Base-by-base conservation (phyloP, 1,140 invertebrate genomes). In the Drosophila kikkawai region DNA sequence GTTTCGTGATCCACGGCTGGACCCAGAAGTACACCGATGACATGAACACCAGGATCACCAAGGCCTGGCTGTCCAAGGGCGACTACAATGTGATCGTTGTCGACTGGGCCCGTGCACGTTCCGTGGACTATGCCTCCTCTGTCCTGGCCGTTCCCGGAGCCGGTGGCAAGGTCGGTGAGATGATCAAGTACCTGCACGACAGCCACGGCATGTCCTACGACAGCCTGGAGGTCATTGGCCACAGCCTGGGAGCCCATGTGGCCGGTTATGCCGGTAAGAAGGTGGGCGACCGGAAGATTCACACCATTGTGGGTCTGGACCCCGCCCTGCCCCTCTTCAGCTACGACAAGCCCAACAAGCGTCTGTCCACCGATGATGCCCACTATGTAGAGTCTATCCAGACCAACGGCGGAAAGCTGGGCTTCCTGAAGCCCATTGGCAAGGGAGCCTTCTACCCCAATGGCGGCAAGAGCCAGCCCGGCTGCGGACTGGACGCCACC, bases 1-100 rank as follows among this genome's bases (percentile, higher is more conserved):
- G 90, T 7, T 64, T 92, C 44, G 56, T 83, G 7, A 92, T 93
- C 41, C 91, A 92, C 61, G 91, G 87, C 42, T 92, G 85, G 82
- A 75, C 80, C 68, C 51, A 87, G 19, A 64, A 42, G 32, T 71
- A 80, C 32, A 59, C 58, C 19, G 82, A 85, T n/a, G 61, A 68
- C 48, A 82, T 87, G 61, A 91, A 82, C 58, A 80, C 55, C 32
- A 64, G 64, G 47, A 80, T 82, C 29, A 78, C 92, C 82, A 71
- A 87, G 80, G 94, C 93, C 9, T 94, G 93, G 80, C 75, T 95
- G 1, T 88, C 79, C 3, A 79, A 82, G 4, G 91, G 86, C 13
- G 93, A 95, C 41, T 91, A 88, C 39, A 95, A 95, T 61, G 92
- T 95, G 4, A 94, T 95, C 26, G 87, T 93, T 0, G 92, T 95